Evolutionary conservation across 1,140 invertebrate genomes (phyloP).

Genomic region (Apis cerana): DNA sequence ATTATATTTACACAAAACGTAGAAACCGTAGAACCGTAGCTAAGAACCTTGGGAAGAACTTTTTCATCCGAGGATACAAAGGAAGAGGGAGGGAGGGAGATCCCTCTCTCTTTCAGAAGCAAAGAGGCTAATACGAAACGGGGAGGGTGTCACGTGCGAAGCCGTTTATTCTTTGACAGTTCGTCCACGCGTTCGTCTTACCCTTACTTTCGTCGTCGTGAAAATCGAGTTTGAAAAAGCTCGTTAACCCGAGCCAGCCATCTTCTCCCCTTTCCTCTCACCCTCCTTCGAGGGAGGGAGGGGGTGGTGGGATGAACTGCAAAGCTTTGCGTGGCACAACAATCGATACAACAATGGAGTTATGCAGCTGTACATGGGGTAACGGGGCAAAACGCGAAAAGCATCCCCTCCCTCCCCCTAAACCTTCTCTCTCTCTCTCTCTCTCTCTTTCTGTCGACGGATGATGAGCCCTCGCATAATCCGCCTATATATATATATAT

Average conservation of each 20-base stretch:
- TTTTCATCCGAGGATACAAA: neutral
- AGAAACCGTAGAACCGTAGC: too few relatives aligned
- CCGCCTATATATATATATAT: conserved; percentile 60
- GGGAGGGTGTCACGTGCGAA: conserved; percentile 7
- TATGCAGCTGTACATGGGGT: conserved; percentile 62
- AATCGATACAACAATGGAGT: conserved; percentile 69
- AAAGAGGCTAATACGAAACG: neutral
- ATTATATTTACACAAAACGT: too few relatives aligned
- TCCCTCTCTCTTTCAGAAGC: neutral
- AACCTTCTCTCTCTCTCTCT: neutral
- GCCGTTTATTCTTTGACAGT: conserved; percentile 43
- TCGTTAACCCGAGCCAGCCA: conserved; percentile 61
- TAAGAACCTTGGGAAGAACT: neutral
- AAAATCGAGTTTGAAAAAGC: conserved; percentile 67
- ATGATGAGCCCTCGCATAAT: conserved; percentile 61
- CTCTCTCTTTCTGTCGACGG: conserved; percentile 20
- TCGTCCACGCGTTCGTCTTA: conserved; percentile 17
- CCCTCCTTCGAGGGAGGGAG: conserved; percentile 25
- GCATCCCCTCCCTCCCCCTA: neutral
- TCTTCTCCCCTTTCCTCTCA: conserved; percentile 20
- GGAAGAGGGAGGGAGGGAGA: neutral
- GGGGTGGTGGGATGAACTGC: conserved; percentile 47
- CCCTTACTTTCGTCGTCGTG: conserved; percentile 35
- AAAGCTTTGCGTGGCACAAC: conserved; percentile 49
- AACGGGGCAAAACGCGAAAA: conserved; percentile 63